Conservation (phyloP, 2,888 invertebrate species). For the Nudaria mundana region DNA sequence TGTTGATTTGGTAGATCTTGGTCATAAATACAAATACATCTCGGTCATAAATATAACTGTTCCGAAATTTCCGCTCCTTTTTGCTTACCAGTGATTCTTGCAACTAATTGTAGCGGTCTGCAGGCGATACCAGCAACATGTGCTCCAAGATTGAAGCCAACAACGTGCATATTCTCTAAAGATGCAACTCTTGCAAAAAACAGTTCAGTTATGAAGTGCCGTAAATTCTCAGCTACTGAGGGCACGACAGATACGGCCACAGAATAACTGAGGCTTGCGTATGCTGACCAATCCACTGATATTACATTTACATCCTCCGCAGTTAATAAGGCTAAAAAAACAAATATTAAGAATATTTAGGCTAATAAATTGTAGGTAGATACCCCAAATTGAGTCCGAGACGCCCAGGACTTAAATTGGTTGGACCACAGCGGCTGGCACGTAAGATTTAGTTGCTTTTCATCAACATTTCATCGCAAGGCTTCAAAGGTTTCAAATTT, state of each 20-base stretch:
- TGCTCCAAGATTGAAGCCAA: conserved; percentile 59
- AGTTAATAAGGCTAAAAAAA: conserved; percentile 35
- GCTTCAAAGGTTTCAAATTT: too few relatives aligned
- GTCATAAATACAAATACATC: too few relatives aligned
- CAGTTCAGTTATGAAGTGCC: background rate
- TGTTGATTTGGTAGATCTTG: too few relatives aligned
- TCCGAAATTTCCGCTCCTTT: too few relatives aligned
- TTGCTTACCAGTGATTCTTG: conserved; percentile 56
- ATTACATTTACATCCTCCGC: conserved; percentile 43
- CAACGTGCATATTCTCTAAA: conserved; percentile 7
- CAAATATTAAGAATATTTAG: background rate
- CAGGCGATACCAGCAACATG: conserved; percentile 52
- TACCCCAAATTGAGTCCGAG: too few relatives aligned
- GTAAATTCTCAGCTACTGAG: background rate
- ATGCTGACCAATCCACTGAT: conserved; percentile 54
- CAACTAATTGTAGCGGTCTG: conserved; percentile 30
- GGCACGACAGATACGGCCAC: conserved; percentile 27
- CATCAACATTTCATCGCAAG: too few relatives aligned
- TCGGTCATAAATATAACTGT: too few relatives aligned
- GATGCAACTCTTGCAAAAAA: background rate
- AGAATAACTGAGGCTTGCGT: conserved; percentile 38
- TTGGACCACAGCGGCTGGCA: too few relatives aligned
- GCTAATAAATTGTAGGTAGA: background rate
- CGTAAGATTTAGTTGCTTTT: too few relatives aligned
- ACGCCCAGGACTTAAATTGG: too few relatives aligned